Evolutionary conservation across 2,797 vertebrate genomes (phyloP).

Genomic region (Brotula barbata): DNA sequence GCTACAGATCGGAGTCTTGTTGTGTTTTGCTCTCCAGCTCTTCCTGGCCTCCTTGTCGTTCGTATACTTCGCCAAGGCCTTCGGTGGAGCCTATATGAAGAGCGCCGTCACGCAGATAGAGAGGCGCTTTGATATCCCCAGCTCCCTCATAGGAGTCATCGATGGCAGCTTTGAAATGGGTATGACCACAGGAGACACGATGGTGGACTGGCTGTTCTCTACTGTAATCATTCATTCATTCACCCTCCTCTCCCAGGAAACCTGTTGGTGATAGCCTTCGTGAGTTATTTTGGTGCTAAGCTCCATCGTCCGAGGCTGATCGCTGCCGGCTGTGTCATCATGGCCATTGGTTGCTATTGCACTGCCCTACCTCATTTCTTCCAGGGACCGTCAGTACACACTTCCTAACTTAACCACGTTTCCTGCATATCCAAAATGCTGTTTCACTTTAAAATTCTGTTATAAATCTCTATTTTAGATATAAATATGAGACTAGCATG

Average conservation of each 20-base stretch:
- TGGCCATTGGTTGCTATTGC: slow-evolving; percentile 71
- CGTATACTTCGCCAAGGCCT: slow-evolving; percentile 86
- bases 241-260: slow-evolving; percentile 68
- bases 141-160: slow-evolving; percentile 89
- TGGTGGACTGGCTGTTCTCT: too few relatives aligned
- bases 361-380: slow-evolving; percentile 79
- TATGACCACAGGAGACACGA: too few relatives aligned
- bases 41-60: slow-evolving; percentile 86
- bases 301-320: slow-evolving; percentile 82
- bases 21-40: slow-evolving; percentile 76
- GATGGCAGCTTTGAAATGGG: slow-evolving; percentile 96
- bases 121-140: slow-evolving; percentile 90
- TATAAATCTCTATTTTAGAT: slow-evolving; percentile 60
- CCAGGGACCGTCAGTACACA: slow-evolving; percentile 76
- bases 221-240: not conserved
- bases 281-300: slow-evolving; percentile 84
- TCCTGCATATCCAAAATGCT: too few relatives aligned
- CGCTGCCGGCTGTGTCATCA: slow-evolving; percentile 77
- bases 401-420: not conserved
- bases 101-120: slow-evolving; percentile 93
- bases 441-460: not conserved
- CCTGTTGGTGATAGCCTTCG: slow-evolving; percentile 79
- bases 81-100: slow-evolving; percentile 91
- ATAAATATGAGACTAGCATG: slow-evolving; percentile 81
- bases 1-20: too few relatives aligned